Base-by-base conservation (phyloP, 2,113 vertebrate genomes). In the Scalopus aquaticus region DNA sequence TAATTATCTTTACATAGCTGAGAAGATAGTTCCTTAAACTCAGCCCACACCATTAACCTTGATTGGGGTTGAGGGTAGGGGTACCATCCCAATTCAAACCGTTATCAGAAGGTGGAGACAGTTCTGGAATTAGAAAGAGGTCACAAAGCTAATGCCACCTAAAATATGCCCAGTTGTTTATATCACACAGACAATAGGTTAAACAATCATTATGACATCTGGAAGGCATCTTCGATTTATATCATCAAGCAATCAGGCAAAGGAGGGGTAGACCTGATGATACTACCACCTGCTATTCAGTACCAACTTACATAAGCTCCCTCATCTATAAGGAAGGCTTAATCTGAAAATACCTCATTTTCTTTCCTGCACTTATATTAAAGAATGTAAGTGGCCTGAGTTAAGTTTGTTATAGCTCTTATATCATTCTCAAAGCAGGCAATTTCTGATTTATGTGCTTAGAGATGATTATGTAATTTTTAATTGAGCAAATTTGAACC, bases 361-460 rank as follows among this genome's bases (percentile, higher is more conserved):
- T 22, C 42, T 70, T 60, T 70, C 37, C 22, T 54, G 1, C 32
- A 70, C 72, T 85, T 72, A 80, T 10, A 80, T 76, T 56, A 44
- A 49, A 54, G 46, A 39, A 42, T 24, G 20, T 67, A 84, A 88
- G 72, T 88, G 73, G 62, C n/a, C n/a, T 73, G 15, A 78, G 60
- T 28, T 42, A 56, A 86, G 65, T 56, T 73, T 73, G 12, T 32
- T 77, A 64, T 26, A 37, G 15, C n/a, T 56, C 58, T 56, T 81
- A 37, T 32, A 44, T 88, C 17, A 13, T 44, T 54, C 13, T 77
- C 17, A 13, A 3, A 9, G 17, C 37, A 82, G 19, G 32, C 1
- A 67, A 69, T 64, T 79, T 86, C 62, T 90, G 89, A 93, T 56
- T 72, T 81, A 82, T 85, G 78, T 62, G 10, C 24, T 85, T 46